These are phyloP conservation scores for Hetaerina americana DNA, from an alignment of 1,140 invertebrate species.

Conservation along the genomic window DNA sequence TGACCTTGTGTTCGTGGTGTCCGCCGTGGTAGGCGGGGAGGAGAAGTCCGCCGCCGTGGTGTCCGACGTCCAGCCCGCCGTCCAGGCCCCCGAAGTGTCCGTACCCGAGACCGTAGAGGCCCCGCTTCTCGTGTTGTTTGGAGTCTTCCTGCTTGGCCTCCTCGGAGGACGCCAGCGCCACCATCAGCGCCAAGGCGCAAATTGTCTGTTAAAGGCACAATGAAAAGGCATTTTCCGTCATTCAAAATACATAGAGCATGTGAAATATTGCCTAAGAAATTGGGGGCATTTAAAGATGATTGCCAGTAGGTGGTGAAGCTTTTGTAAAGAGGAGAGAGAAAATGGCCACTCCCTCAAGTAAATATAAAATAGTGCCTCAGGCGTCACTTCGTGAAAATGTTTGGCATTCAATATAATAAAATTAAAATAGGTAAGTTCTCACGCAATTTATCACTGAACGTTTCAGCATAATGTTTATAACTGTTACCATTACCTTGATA, in stretches of 20 bases:
- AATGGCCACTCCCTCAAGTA: too few relatives aligned
- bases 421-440: too few relatives aligned
- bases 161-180: neutral
- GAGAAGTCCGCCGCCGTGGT: slow-evolving; percentile 34
- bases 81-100: slow-evolving; percentile 25
- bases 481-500: too few relatives aligned
- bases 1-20: slow-evolving; percentile 21
- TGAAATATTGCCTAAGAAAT: neutral
- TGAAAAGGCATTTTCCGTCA: too few relatives aligned
- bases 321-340: too few relatives aligned
- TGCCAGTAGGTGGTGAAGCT: too few relatives aligned
- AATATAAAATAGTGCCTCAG: too few relatives aligned
- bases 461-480: too few relatives aligned
- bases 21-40: slow-evolving; percentile 28
- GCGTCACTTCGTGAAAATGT: too few relatives aligned
- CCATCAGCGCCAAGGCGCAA: neutral
- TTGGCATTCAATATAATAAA: too few relatives aligned
- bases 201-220: neutral
- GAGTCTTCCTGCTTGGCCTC: neutral
- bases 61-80: slow-evolving; percentile 21
- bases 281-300: too few relatives aligned
- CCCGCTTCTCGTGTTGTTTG: slow-evolving; percentile 7
- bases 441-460: too few relatives aligned
- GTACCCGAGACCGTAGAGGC: slow-evolving; percentile 5
- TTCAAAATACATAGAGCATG: neutral